Evolutionary conservation across 2,888 invertebrate genomes (phyloP).

Genomic region (Drepanosiphum platanoidis): DNA sequence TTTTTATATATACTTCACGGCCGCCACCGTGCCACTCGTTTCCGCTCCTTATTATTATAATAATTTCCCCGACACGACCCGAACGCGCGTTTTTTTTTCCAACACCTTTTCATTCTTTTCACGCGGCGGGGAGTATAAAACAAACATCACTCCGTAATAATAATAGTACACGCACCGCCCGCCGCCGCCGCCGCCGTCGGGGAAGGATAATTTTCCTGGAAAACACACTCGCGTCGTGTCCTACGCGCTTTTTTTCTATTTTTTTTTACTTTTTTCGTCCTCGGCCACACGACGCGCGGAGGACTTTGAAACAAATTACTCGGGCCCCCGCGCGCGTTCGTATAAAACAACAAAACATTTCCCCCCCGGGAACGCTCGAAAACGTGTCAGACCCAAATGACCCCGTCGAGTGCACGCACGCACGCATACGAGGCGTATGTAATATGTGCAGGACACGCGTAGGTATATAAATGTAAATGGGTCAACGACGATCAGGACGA

Average conservation of each 20-base stretch:
- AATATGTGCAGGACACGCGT: neutral
- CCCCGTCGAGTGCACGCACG: neutral
- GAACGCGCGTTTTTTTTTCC: neutral
- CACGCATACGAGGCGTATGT: too few species aligned
- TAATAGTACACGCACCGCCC: neutral
- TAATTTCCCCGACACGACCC: constrained; percentile 2
- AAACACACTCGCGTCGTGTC: constrained; percentile 33
- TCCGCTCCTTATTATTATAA: neutral
- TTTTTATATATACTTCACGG: too few species aligned
- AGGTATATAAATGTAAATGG: neutral
- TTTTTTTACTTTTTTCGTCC: too few species aligned
- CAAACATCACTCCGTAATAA: neutral
- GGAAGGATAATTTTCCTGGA: neutral
- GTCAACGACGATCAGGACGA: constrained; percentile 4
- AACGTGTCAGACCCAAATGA: constrained; percentile 39
- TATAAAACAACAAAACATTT: constrained; percentile 23
- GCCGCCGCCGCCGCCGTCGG: neutral
- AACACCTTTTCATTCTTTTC: constrained; percentile 30
- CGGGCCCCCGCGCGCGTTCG: neutral
- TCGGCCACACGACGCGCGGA: too few species aligned
- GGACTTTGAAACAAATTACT: constrained; percentile 36
- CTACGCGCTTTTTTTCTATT: too few species aligned
- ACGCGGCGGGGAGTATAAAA: neutral
- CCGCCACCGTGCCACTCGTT: neutral
- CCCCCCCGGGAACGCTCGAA: constrained; percentile 32